phyloP scores from a whole-genome alignment of 2,797 vertebrate species.

The Taenioides sp. region DNA sequence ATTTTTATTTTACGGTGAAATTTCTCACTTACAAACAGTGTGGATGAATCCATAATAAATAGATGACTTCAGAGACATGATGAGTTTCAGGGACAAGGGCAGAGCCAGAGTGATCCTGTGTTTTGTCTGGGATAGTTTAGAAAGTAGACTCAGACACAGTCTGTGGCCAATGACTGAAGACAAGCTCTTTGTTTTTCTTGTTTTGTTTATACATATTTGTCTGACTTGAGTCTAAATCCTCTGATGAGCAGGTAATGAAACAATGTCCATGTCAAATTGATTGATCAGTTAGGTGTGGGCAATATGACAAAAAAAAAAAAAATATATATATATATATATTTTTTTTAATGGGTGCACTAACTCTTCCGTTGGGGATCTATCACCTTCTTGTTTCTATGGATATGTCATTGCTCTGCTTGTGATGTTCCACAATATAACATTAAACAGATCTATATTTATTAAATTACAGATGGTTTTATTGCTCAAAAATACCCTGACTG shows the following conservation, averaged over 20 bases:
- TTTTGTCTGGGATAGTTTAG: slow-evolving; percentile 19
- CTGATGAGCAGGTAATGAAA: not conserved
- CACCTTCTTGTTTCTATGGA: no score
- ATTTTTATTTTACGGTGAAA: slow-evolving; percentile 26
- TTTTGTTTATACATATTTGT: slow-evolving; percentile 8
- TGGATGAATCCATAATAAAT: slow-evolving; percentile 26
- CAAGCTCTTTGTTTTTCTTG: not conserved
- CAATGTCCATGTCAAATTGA: no score
- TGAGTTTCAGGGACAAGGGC: slow-evolving; percentile 15
- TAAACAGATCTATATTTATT: no score
- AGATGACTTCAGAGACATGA: slow-evolving; percentile 30
- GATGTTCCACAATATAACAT: no score
- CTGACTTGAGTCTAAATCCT: not conserved
- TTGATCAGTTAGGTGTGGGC: no score
- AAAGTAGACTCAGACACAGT: not conserved
- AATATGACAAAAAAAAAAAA: no score
- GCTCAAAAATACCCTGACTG: no score
- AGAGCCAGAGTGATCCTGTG: slow-evolving; percentile 15
- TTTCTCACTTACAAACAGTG: slow-evolving; percentile 26
- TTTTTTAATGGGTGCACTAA: no score
- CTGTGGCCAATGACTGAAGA: slow-evolving; percentile 23
- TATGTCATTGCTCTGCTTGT: no score
- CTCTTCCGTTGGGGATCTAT: no score
- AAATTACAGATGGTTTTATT: no score
- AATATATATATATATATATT: no score